phyloP scores from a whole-genome alignment of 2,797 vertebrate species.

The Mormyrops boulengeri region DNA sequence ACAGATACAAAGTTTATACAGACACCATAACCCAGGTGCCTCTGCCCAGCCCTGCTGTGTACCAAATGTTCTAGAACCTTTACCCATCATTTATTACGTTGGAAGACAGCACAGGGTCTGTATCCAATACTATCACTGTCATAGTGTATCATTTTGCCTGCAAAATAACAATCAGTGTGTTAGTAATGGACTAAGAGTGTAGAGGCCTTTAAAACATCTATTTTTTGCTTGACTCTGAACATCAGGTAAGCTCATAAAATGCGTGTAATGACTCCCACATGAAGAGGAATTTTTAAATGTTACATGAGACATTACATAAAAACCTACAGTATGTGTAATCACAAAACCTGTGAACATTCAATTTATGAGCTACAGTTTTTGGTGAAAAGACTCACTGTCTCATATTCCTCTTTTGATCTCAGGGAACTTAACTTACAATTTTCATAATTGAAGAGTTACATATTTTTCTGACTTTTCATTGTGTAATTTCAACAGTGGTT shows the following conservation, averaged over 20 bases:
- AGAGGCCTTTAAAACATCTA: background rate
- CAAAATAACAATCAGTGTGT: background rate
- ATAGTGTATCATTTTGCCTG: background rate
- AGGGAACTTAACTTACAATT: background rate
- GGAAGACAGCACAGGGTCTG: conserved; percentile 74
- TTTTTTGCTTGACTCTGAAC: background rate
- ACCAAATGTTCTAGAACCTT: conserved; percentile 72
- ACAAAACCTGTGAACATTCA: background rate
- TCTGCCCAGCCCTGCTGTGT: conserved; percentile 86
- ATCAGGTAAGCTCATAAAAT: background rate
- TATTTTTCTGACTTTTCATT: background rate
- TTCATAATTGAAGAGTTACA: background rate
- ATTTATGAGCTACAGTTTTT: background rate
- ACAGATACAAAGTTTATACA: conserved; percentile 83
- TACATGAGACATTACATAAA: background rate
- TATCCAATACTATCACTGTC: background rate
- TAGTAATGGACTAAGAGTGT: background rate
- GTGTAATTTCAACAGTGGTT: background rate
- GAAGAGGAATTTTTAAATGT: background rate
- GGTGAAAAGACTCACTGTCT: background rate
- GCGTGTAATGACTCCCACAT: background rate
- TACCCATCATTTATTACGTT: conserved; percentile 84
- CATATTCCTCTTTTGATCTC: background rate
- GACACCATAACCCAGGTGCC: conserved; percentile 83
- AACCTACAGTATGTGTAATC: background rate